Base-by-base conservation (phyloP, 2,888 invertebrate genomes). In the Chrysodeixis includens region DNA sequence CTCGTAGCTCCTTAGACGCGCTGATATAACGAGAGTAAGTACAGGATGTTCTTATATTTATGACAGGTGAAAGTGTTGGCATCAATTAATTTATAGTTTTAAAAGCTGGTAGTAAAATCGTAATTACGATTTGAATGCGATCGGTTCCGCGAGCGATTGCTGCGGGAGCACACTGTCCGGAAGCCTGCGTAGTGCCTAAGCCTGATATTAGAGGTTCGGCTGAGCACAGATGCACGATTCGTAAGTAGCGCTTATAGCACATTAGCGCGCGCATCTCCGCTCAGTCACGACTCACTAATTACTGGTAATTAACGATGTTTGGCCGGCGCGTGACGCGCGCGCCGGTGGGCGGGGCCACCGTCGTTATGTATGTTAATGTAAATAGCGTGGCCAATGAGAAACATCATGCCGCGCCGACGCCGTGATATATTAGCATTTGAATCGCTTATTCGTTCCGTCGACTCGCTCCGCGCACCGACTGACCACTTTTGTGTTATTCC, bases 381-480 rank as follows among this genome's bases (percentile, higher is more conserved):
- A 92, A 92, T 88, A 90, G 83, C 89, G 84, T 88, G 85, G 88
- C 94, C 94, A 95, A 95, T 95, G 90, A 91, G 90, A 86, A 88
- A 72, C 92, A 89, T 91, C 91, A 91, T 88, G 88, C 84, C 86
- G 85, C 87, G 79, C 93, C 91, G 92, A 91, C 91, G 64, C 89
- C 85, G 94, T 94, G 94, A 95, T 94, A 94, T 94, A 95, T 95
- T 95, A 94, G 91, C 93, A 93, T 94, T 94, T 92, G 92, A 93
- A 94, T 90, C 92, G 93, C 87, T 93, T 92, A 92, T 93, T 92
- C 92, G 92, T 90, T 89, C 85, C 83, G 73, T 84, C 84, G 84
- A 83, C 74, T 67, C 68, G 52, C n/a, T 69, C 73, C 10, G 79
- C 75, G 78, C 76, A 76, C 80, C 71, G 59, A 71, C 63, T 74